Percentiles rank a stretch among this genome's conserved stretches.
These are phyloP conservation scores for Poeciliopsis presidionis DNA, from an alignment of 2,797 vertebrate genomes.

Conservation along the genomic window DNA sequence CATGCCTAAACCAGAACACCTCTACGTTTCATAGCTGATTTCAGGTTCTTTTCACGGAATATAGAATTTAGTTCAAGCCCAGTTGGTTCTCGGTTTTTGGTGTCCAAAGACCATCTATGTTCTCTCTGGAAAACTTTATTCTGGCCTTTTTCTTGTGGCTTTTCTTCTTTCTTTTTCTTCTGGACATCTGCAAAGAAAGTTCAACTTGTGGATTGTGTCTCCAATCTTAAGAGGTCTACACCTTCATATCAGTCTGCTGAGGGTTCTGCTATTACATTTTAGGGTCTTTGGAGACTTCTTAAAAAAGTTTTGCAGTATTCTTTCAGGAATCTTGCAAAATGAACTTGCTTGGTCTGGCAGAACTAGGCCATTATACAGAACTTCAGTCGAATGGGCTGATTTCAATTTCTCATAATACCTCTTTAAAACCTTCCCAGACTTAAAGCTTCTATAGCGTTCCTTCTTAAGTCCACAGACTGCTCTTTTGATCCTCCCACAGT, in stretches of 20 bases:
- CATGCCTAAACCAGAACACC: background rate
- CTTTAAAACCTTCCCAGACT: background rate
- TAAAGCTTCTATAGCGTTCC: background rate
- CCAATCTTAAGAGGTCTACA: background rate
- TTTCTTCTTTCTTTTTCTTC: no score
- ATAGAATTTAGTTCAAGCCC: background rate
- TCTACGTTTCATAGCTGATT: background rate
- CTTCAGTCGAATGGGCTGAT: background rate
- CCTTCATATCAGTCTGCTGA: background rate
- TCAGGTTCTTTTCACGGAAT: background rate
- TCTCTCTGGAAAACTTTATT: background rate
- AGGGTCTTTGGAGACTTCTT: background rate
- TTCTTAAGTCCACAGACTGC: background rate
- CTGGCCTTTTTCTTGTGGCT: background rate
- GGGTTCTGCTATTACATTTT: background rate
- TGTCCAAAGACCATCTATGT: background rate
- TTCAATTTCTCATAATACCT: background rate
- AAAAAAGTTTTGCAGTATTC: background rate
- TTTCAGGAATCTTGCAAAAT: background rate
- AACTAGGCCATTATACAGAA: background rate
- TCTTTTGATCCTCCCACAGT: background rate
- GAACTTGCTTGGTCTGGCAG: background rate
- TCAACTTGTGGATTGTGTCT: background rate
- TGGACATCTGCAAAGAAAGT: background rate
- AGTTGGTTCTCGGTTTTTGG: background rate